Base-by-base conservation (phyloP, 2,888 invertebrate genomes). In the Drosophila emarginata region DNA sequence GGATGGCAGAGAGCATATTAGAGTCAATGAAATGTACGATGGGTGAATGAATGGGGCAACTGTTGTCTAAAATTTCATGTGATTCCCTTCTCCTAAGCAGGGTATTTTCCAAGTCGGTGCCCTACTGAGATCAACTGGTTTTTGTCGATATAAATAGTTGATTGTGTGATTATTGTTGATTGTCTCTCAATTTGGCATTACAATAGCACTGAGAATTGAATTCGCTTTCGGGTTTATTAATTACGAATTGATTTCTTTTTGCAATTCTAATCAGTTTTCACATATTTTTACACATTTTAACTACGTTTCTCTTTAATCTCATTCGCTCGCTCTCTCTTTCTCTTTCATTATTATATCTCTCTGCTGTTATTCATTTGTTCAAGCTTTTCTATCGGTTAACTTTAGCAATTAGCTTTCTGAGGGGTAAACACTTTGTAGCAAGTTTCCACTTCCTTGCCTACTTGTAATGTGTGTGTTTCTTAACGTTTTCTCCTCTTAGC, bases 61-160 rank as follows among this genome's bases (percentile, higher is more conserved):
- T n/a, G n/a, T n/a, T n/a, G n/a, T n/a, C n/a, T n/a, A n/a, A n/a
- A n/a, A n/a, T 26, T 26, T 26, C 26, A n/a, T n/a, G n/a, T n/a
- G n/a, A n/a, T n/a, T n/a, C 26, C 26, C 26, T 1, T 26, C 11
- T 36, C 12, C 2, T 0, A 36, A 11, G 11, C 12, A 7, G 11
- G 45, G 45, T 45, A 45, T 18, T 14, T 18, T 1, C 1, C 4
- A 21, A 21, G 45, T 45, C 45, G 45, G 11, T 45, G 21, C 11
- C 18, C 14, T 6, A 37, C 5, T 14, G 4, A n/a, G n/a, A n/a
- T n/a, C 5, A 14, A n/a, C 37, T 7, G 40, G 40, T 45, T 45
- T 45, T 45, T 18, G 21, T 26, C 26, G 26, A 76, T 52, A 65
- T 69, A 73, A 69, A 78, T 77, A 70, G 73, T 79, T 80, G 26